Conservation (phyloP, 2,113 vertebrate species). For the Mirza zaza region DNA sequence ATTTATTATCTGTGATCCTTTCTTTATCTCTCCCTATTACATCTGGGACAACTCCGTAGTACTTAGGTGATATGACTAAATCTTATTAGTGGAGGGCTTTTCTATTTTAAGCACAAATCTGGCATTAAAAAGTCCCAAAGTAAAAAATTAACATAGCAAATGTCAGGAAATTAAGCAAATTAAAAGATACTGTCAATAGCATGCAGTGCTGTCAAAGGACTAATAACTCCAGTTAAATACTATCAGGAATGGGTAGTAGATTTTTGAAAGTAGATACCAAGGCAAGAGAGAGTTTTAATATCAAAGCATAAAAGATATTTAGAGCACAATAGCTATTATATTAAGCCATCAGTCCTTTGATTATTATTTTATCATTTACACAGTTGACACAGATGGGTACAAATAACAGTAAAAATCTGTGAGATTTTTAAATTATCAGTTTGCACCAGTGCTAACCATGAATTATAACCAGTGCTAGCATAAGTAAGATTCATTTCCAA, state of each 20-base stretch:
- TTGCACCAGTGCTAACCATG: conserved; percentile 29
- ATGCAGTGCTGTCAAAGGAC: conserved; percentile 50
- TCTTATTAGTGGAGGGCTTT: conserved; percentile 68
- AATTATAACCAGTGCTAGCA: conserved; percentile 19
- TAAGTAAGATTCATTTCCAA: conserved; percentile 12
- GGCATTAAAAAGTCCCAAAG: conserved; percentile 38
- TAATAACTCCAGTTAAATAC: not conserved
- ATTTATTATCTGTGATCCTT: conserved; percentile 74
- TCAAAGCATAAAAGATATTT: conserved; percentile 38
- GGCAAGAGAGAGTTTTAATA: conserved; percentile 50
- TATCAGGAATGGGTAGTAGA: conserved; percentile 5
- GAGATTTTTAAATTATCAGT: conserved; percentile 45
- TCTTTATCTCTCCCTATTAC: conserved; percentile 71
- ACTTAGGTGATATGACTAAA: conserved; percentile 69
- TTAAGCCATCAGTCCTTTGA: conserved; percentile 46
- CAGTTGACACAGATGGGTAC: not conserved
- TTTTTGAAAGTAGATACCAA: conserved; percentile 36
- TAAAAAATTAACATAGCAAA: conserved; percentile 63
- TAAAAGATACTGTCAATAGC: conserved; percentile 61
- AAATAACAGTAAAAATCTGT: conserved; percentile 30
- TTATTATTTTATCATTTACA: conserved; percentile 62
- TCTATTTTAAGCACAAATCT: conserved; percentile 70
- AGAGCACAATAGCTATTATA: conserved; percentile 53
- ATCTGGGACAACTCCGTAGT: conserved; percentile 73
- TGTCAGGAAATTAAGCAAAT: conserved; percentile 68